These are phyloP conservation scores for Vanacampus margaritifer DNA, from an alignment of 2,113 vertebrate species.

Conservation along the genomic window DNA sequence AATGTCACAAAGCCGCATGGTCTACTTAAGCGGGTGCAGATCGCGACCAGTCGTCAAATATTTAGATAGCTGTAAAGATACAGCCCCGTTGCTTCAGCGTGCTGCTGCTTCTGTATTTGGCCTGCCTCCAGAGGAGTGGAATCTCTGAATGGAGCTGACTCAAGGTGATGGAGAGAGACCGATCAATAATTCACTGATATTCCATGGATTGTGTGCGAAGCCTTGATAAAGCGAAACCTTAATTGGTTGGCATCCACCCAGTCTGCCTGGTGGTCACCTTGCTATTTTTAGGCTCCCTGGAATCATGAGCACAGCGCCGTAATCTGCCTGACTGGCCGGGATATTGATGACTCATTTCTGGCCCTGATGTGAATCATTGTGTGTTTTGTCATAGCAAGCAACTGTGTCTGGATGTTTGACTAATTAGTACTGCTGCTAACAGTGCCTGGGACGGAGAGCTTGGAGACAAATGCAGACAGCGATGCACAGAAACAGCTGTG, in stretches of 20 bases:
- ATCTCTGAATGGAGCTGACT: slow-evolving; percentile 36
- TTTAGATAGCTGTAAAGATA: slow-evolving; percentile 34
- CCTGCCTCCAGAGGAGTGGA: slow-evolving; percentile 11
- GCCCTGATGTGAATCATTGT: slow-evolving; percentile 33
- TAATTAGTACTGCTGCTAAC: slow-evolving; percentile 84
- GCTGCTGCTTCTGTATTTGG: neutral
- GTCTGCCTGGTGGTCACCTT: slow-evolving; percentile 49
- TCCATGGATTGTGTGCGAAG: slow-evolving; percentile 40
- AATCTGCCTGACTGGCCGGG: slow-evolving; percentile 34
- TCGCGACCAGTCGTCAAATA: slow-evolving; percentile 35
- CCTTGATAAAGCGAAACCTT: slow-evolving; percentile 35
- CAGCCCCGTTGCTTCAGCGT: slow-evolving; percentile 16
- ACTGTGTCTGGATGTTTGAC: slow-evolving; percentile 49
- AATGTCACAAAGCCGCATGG: slow-evolving; percentile 20
- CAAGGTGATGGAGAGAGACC: slow-evolving; percentile 13
- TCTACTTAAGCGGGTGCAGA: neutral
- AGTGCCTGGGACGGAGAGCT: slow-evolving; percentile 89
- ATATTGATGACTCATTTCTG: slow-evolving; percentile 58
- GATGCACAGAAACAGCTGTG: slow-evolving; percentile 82
- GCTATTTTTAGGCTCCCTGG: slow-evolving; percentile 55
- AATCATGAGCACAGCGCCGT: slow-evolving; percentile 39
- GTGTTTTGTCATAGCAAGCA: slow-evolving; percentile 37
- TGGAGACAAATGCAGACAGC: slow-evolving; percentile 77
- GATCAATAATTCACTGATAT: slow-evolving; percentile 51
- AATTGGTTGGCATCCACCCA: slow-evolving; percentile 47